phyloP scores from a whole-genome alignment of 2,797 vertebrate genomes.

The Propithecus perrieri region DNA sequence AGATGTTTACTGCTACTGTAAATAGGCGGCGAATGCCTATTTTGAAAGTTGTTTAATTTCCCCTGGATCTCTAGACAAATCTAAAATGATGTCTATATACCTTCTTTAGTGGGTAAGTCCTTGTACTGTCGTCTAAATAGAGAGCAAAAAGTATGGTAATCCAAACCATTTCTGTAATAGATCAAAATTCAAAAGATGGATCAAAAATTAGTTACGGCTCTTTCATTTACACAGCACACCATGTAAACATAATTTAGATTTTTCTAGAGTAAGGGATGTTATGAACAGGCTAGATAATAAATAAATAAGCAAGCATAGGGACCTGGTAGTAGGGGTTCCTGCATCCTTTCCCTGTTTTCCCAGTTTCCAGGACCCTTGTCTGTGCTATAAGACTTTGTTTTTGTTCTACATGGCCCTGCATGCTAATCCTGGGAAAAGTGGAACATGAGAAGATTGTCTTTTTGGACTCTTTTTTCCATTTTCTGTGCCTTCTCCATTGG shows the following conservation, averaged over 20 bases:
- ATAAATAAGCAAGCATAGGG: neutral
- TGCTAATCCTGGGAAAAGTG: neutral
- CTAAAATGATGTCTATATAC: neutral
- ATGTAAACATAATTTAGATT: neutral
- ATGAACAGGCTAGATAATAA: neutral
- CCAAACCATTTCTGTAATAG: neutral
- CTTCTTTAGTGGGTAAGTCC: neutral
- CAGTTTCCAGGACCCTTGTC: neutral
- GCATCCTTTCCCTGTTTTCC: neutral
- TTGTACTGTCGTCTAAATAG: neutral
- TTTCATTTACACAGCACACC: neutral
- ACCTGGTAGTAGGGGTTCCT: neutral
- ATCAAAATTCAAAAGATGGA: neutral
- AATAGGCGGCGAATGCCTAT: neutral
- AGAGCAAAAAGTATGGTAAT: neutral
- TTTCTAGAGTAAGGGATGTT: neutral
- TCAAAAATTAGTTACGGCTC: conserved; percentile 7
- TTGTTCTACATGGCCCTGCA: neutral
- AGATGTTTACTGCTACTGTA: neutral
- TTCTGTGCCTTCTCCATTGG: neutral
- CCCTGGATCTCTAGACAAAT: neutral
- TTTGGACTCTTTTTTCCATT: neutral
- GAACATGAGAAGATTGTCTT: neutral
- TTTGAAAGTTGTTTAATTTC: neutral
- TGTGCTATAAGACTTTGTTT: neutral